These are phyloP conservation scores for Oenanthe oenanthe DNA, from an alignment of 2,113 vertebrate genomes.

Conservation along the genomic window DNA sequence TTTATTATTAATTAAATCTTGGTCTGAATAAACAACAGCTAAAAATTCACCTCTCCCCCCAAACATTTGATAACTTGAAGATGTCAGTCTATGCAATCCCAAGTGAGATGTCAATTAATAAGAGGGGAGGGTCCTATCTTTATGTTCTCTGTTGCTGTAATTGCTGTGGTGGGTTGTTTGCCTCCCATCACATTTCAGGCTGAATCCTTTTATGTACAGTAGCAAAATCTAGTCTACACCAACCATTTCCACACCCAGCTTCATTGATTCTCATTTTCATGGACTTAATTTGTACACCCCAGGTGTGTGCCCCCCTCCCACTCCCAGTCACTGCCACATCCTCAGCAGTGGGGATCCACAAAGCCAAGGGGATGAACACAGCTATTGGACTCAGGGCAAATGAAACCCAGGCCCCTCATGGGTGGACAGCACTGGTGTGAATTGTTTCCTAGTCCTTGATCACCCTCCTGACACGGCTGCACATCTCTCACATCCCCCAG, in stretches of 20 bases:
- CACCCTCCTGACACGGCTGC: neutral
- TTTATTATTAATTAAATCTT: slow-evolving; percentile 65
- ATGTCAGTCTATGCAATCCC: neutral
- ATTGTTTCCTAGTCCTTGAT: rapidly evolving
- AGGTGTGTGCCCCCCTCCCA: neutral
- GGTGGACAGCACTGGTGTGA: rapidly evolving
- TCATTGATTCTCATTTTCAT: neutral
- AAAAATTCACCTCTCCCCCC: slow-evolving; percentile 21
- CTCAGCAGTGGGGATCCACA: neutral
- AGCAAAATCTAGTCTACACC: neutral
- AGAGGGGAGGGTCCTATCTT: neutral
- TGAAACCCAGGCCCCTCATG: rapidly evolving
- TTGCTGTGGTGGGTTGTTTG: neutral
- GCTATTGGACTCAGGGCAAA: neutral
- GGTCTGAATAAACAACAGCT: slow-evolving; percentile 41
- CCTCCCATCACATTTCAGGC: neutral
- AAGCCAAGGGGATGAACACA: neutral
- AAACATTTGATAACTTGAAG: slow-evolving; percentile 13
- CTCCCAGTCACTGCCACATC: neutral
- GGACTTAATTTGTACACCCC: neutral
- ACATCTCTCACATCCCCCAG: neutral
- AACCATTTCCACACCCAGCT: neutral
- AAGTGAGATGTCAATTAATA: neutral
- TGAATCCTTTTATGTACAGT: neutral
- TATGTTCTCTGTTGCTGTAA: neutral